Conservation (phyloP, 2,888 invertebrate genomes). For the Monoplex corrugatus region DNA sequence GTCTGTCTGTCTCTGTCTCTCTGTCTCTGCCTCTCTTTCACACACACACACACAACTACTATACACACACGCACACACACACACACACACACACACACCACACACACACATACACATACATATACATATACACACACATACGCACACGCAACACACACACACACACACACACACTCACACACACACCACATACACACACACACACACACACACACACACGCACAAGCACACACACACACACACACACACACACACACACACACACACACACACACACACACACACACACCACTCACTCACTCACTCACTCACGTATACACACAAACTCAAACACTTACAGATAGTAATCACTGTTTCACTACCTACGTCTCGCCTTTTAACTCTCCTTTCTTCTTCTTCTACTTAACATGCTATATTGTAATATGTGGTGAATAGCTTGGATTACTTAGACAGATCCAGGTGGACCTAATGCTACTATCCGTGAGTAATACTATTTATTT, state of each 20-base stretch:
- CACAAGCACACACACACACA: slow-evolving; percentile 4
- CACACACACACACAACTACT: neutral
- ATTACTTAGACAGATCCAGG: too few species aligned
- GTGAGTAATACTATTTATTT: too few species aligned
- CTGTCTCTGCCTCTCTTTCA: too few species aligned
- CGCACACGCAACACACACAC: neutral
- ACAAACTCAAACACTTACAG: neutral
- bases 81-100: slow-evolving; percentile 11
- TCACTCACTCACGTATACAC: neutral
- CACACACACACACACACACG: neutral
- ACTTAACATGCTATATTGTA: too few species aligned
- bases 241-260: slow-evolving; percentile 14
- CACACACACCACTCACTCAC: neutral
- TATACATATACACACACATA: neutral
- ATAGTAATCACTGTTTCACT: too few species aligned
- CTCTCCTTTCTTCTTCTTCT: too few species aligned
- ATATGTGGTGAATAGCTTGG: too few species aligned
- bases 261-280: neutral
- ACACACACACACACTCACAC: neutral
- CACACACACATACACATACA: neutral
- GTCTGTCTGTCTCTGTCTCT: too few species aligned
- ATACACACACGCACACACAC: neutral
- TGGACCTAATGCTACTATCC: too few species aligned
- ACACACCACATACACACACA: neutral
- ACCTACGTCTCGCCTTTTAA: too few species aligned